A percentile compares a stretch with the other conserved stretches of the same genome.
Evolutionary conservation across 2,797 vertebrate genomes (phyloP).

Genomic region (Cuculus canorus): DNA sequence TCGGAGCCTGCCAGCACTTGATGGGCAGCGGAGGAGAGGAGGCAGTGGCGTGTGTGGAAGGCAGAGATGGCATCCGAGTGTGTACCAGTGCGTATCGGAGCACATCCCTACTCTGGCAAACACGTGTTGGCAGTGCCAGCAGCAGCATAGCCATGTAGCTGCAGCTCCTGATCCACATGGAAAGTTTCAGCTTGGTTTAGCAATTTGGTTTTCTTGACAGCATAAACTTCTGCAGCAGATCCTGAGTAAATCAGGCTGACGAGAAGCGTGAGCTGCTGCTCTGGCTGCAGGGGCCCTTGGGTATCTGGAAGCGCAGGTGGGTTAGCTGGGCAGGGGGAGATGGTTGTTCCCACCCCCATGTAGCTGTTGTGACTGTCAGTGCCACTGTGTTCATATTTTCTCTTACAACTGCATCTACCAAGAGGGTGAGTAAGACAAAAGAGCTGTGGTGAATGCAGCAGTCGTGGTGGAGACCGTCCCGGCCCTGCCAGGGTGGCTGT

Average conservation of each 20-base stretch:
- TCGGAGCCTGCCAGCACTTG: too few species aligned
- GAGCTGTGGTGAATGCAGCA: neutral
- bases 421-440: neutral
- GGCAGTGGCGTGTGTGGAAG: accelerated
- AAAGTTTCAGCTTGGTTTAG: neutral
- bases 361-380: neutral
- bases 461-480: accelerated
- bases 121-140: neutral
- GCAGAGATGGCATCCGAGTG: neutral
- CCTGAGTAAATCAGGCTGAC: neutral
- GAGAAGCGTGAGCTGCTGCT: neutral
- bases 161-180: neutral
- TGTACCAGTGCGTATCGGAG: accelerated
- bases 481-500: neutral
- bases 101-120: neutral
- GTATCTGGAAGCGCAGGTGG: neutral
- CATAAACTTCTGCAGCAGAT: neutral
- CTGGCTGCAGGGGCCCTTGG: neutral
- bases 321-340: neutral
- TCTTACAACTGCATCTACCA: neutral
- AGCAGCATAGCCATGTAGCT: neutral
- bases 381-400: neutral
- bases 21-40: neutral
- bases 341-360: accelerated
- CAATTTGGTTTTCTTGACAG: neutral